These are phyloP conservation scores for Crotalus viridis DNA, from an alignment of 2,113 vertebrate species.

Conservation along the genomic window DNA sequence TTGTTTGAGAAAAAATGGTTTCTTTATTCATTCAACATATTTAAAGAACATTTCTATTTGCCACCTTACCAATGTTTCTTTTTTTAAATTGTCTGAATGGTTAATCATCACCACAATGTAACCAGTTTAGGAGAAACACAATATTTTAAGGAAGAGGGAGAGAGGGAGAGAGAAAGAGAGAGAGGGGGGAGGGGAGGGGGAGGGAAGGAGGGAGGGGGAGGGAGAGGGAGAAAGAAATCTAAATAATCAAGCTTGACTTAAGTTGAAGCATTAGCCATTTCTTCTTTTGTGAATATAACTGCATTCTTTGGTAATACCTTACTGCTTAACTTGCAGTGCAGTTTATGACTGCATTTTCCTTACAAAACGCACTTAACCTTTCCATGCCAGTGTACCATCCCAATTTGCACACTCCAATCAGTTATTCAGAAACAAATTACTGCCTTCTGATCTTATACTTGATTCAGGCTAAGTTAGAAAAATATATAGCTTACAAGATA, in stretches of 20 bases:
- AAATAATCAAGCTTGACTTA: slow-evolving; percentile 23
- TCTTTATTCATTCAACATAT: fast-evolving
- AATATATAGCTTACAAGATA: neutral
- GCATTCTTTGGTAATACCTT: neutral
- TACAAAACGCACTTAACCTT: neutral
- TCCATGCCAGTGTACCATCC: neutral
- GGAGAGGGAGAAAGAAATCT: slow-evolving; percentile 34
- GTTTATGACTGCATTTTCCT: neutral
- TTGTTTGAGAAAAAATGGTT: neutral
- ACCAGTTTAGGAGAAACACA: slow-evolving; percentile 47
- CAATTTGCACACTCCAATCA: neutral
- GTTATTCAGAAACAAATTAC: neutral
- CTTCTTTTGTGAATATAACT: slow-evolving; percentile 43
- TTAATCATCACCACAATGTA: slow-evolving; percentile 45
- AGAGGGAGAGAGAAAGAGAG: neutral
- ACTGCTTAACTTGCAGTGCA: neutral
- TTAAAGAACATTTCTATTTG: neutral
- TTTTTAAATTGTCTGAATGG: slow-evolving; percentile 25
- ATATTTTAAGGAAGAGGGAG: slow-evolving; percentile 4
- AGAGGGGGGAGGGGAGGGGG: neutral
- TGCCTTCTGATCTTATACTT: neutral
- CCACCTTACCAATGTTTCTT: slow-evolving; percentile 9
- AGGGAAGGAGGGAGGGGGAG: neutral
- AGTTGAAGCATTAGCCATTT: slow-evolving; percentile 36
- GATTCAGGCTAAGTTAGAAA: neutral